Base-by-base conservation (phyloP, 2,888 invertebrate species). In the Eueremaeus valkanovi region DNA sequence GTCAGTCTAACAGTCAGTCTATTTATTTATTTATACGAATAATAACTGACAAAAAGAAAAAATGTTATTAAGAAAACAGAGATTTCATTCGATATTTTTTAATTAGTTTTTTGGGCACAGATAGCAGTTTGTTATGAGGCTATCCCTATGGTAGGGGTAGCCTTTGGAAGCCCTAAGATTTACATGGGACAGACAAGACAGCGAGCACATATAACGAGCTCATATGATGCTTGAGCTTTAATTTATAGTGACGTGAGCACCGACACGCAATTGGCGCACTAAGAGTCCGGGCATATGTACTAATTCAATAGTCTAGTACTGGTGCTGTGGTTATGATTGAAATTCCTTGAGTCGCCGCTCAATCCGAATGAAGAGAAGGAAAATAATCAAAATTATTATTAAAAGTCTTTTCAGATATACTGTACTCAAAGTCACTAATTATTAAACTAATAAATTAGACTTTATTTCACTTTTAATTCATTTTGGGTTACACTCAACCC, bases 21-120 rank as follows among this genome's bases (percentile, higher is more conserved):
- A 18, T 61, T 33, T 63, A 63, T 63, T 63, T 63, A 63, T 63
- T 36, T 63, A 63, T 55, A 55, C 24, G 13, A 21, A 24, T 33
- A 16, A 31, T 68, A 24, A 42, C 63, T 63, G 1, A 11, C 31
- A 33, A n/a, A 18, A 45, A 55, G 27, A n/a, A 18, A 45, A 55
- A 55, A 55, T 24, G 63, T 63, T 63, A 63, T 63, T 63, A 63
- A 63, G 31, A 33, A 42, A 42, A 68, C 24, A 68, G 42, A 68
- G 42, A 68, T 68, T 42, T 68, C 11, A 68, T 68, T 68, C 24
- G 33, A 36, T 68, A 42, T 68, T 68, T 68, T 55, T 68, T 68
- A 68, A 68, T 68, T 68, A 68, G 42, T 68, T 68, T 68, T 33
- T 40, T 31, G 27, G 29, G 36, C 24, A 27, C 27, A 27, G 55